Conservation (phyloP, 2,113 vertebrate genomes). For the Barnardius zonarius region DNA sequence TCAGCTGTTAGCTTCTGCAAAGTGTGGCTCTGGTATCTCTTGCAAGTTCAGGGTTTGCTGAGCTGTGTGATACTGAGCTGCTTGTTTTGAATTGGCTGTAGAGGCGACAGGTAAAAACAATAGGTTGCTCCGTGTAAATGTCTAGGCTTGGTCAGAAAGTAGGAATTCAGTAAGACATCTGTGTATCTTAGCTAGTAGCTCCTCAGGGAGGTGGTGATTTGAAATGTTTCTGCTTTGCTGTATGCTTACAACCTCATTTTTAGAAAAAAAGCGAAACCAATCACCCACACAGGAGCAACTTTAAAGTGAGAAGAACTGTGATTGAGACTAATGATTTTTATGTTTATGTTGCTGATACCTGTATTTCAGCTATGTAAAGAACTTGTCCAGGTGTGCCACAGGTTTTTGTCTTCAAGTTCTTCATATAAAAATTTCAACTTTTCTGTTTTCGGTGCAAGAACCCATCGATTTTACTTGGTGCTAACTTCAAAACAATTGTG, state of each 20-base stretch:
- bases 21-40: not conserved
- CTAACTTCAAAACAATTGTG: not conserved
- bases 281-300: not conserved
- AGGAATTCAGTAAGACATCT: not conserved
- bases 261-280: not conserved
- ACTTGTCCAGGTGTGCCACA: not conserved
- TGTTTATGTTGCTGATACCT: accelerated
- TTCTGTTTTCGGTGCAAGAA: not conserved
- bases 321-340: not conserved
- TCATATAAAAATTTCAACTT: not conserved
- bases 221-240: not conserved
- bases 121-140: not conserved
- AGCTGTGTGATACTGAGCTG: not conserved
- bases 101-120: not conserved
- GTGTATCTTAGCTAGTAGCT: not conserved
- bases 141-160: not conserved
- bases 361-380: not conserved
- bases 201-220: not conserved
- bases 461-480: not conserved
- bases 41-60: not conserved
- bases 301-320: not conserved
- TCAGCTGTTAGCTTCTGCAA: not conserved
- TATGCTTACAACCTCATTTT: not conserved
- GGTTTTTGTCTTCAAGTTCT: not conserved
- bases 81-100: not conserved